phyloP scores from a whole-genome alignment of 2,113 vertebrate species.

The Haemorhous mexicanus region DNA sequence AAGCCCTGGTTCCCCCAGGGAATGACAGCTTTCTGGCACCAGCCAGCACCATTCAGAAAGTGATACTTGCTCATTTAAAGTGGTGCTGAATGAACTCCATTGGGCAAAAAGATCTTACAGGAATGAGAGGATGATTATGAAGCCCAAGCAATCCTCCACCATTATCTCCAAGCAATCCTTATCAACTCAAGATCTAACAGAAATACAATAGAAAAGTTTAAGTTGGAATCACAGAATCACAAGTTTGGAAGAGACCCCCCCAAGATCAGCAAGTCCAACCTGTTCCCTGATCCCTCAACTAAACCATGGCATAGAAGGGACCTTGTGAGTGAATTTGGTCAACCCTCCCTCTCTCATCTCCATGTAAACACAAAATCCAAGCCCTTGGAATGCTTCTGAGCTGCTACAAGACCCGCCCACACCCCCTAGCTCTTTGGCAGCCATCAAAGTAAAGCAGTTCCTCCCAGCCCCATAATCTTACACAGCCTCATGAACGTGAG shows the following conservation, averaged over 20 bases:
- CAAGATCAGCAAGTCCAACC: no score
- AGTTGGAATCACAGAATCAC: background rate
- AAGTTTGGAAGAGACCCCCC: no score
- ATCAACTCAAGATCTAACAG: background rate
- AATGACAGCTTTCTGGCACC: background rate
- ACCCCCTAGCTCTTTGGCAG: background rate
- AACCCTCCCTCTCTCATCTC: background rate
- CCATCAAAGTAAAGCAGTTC: fast-evolving
- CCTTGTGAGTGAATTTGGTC: background rate
- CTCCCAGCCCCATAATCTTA: background rate
- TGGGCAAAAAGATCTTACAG: background rate
- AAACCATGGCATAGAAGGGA: background rate
- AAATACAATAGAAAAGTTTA: background rate
- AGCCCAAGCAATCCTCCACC: background rate
- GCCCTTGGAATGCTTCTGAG: background rate
- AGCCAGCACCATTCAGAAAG: background rate
- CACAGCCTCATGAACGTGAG: fast-evolving
- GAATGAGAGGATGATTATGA: background rate
- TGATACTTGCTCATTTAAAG: background rate
- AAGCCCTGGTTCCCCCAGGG: background rate
- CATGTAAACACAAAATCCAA: background rate
- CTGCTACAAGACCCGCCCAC: background rate
- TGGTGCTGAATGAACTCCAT: background rate
- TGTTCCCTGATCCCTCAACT: no score
- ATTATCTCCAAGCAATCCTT: background rate